A percentile compares a stretch with the other conserved stretches of the same genome.
These are phyloP conservation scores for Campylorhamphus procurvoides DNA, from an alignment of 2,113 vertebrate species.

Conservation along the genomic window DNA sequence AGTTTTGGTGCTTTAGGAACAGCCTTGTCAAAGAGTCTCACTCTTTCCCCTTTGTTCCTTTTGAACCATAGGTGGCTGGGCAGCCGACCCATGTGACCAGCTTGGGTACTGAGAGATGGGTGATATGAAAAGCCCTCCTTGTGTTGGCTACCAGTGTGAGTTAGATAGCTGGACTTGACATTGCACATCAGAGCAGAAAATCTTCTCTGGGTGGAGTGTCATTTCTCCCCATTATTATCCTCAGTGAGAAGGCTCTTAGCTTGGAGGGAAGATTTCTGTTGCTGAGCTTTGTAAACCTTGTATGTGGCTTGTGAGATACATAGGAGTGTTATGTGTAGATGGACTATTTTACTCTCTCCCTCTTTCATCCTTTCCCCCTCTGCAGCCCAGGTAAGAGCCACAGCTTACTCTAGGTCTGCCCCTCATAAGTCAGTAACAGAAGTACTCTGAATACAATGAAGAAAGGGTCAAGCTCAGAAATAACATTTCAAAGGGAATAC, in stretches of 20 bases:
- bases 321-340: neutral
- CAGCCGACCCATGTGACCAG: neutral
- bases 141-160: neutral
- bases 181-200: neutral
- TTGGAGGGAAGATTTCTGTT: neutral
- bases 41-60: neutral
- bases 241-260: neutral
- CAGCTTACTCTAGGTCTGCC: neutral
- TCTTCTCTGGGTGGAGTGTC: neutral
- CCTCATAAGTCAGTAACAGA: neutral
- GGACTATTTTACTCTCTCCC: neutral
- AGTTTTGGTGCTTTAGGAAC: neutral
- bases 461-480: neutral
- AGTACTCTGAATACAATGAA: neutral
- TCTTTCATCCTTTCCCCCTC: neutral
- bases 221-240: neutral
- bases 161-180: neutral
- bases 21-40: neutral
- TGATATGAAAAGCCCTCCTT: neutral
- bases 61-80: neutral
- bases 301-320: neutral
- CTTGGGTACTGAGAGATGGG: neutral
- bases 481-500: neutral
- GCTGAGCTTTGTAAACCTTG: neutral
- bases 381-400: neutral